phyloP scores from a whole-genome alignment of 2,113 vertebrate genomes.

The Hepsetus odoe region DNA sequence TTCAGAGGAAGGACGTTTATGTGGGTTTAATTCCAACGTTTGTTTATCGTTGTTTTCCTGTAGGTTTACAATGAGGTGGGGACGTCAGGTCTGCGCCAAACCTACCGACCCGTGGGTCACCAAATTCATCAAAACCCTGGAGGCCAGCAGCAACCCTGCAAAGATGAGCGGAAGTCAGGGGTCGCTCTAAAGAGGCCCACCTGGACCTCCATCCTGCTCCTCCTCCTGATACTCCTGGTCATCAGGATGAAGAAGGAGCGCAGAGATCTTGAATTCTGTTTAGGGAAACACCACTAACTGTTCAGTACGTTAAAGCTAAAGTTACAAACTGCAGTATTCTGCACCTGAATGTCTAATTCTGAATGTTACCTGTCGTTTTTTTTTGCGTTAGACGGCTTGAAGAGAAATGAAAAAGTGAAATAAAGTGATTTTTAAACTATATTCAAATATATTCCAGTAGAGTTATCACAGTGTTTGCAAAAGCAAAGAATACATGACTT shows the following conservation, averaged over 20 bases:
- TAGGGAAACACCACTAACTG: not conserved
- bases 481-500: not conserved
- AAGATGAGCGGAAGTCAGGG: not conserved
- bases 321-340: not conserved
- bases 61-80: slow-evolving; percentile 63
- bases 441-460: too few species aligned
- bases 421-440: not conserved
- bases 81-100: slow-evolving; percentile 62
- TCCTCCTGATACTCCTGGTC: not conserved
- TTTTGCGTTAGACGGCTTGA: not conserved
- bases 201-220: not conserved
- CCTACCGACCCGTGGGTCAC: slow-evolving; percentile 66
- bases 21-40: too few species aligned
- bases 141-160: too few species aligned
- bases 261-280: too few species aligned
- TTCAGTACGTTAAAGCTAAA: slow-evolving; percentile 45
- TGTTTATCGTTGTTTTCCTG: not conserved
- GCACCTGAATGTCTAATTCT: not conserved
- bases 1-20: too few species aligned
- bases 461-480: not conserved
- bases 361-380: not conserved
- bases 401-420: not conserved
- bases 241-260: too few species aligned
- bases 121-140: slow-evolving; percentile 55
- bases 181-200: slow-evolving; percentile 50